Base-by-base conservation (phyloP, 2,888 invertebrate genomes). In the Hydriomena furcata region DNA sequence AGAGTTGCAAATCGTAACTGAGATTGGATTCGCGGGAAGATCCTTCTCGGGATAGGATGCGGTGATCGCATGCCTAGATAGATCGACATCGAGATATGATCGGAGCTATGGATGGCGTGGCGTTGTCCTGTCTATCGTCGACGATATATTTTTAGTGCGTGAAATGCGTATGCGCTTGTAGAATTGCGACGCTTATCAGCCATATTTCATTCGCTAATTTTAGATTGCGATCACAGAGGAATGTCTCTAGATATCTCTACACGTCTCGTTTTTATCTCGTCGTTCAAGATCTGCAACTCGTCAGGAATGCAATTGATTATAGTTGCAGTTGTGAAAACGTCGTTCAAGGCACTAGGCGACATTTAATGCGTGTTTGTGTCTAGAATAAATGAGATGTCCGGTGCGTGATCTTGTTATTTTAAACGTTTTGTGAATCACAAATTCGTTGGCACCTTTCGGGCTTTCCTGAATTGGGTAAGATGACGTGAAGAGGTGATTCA, bases 71-170 rank as follows among this genome's bases (percentile, higher is more conserved):
- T 69, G 58, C 68, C 65, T 62, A 63, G 55, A 63, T 67, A 70
- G 65, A 65, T 68, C 60, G 57, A 55, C 61, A 55, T 54, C 41
- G 57, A 60, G 75, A 75, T 78, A 71, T 58, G 63, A 72, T 73
- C 68, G 64, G 58, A 55, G 59, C 60, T 53, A 58, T 63, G n/a
- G n/a, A n/a, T n/a, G n/a, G n/a, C n/a, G n/a, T n/a, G 66, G 56
- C 66, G 66, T 57, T 55, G 59, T 61, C 60, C 63, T 61, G 56
- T 65, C 63, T 63, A 65, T 62, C 58, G 67, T 61, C 65, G 72
- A 71, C 71, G 75, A 72, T 76, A 71, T 76, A 77, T 81, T 76
- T 78, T 79, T 67, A 74, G 68, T 70, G 65, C 67, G 62, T 69
- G 69, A 71, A 61, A 76, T 77, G 61, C 66, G 65, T 71, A 71